phyloP scores from a whole-genome alignment of 2,888 invertebrate genomes.

The Tethea ocularis region DNA sequence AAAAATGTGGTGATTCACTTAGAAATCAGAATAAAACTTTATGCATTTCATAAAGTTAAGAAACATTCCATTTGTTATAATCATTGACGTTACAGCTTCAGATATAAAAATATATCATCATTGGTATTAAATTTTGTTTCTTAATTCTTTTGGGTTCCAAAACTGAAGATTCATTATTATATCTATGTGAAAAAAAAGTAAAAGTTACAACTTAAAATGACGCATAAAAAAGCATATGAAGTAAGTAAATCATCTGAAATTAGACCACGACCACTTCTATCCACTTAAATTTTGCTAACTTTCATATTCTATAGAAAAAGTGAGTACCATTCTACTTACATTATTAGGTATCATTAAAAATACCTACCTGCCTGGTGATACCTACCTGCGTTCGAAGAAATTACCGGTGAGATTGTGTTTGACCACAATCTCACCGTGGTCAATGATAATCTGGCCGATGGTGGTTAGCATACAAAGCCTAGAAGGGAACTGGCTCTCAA shows the following conservation, averaged over 20 bases:
- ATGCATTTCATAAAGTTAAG: not conserved
- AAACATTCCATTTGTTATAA: not conserved
- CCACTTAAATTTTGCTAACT: not conserved
- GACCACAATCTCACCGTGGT: no score
- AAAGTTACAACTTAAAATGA: not conserved
- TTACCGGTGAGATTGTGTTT: no score
- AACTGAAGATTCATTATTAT: not conserved
- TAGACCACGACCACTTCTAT: not conserved
- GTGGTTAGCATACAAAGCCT: no score
- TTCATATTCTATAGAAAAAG: not conserved
- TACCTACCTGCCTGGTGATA: no score
- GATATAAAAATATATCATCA: not conserved
- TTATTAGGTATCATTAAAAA: not conserved
- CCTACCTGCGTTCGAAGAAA: no score
- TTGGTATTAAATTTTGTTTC: no score
- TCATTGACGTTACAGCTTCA: not conserved
- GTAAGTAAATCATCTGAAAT: not conserved
- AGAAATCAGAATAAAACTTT: not conserved
- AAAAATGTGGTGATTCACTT: not conserved
- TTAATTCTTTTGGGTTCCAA: not conserved
- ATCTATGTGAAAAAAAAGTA: not conserved
- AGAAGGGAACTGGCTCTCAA: no score
- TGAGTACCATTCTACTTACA: not conserved
- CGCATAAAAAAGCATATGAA: not conserved
- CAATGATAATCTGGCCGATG: no score